A percentile compares a stretch with the other conserved stretches of the same genome.
phyloP scores from a whole-genome alignment of 1,140 invertebrate genomes.

The Heliconius congener region DNA sequence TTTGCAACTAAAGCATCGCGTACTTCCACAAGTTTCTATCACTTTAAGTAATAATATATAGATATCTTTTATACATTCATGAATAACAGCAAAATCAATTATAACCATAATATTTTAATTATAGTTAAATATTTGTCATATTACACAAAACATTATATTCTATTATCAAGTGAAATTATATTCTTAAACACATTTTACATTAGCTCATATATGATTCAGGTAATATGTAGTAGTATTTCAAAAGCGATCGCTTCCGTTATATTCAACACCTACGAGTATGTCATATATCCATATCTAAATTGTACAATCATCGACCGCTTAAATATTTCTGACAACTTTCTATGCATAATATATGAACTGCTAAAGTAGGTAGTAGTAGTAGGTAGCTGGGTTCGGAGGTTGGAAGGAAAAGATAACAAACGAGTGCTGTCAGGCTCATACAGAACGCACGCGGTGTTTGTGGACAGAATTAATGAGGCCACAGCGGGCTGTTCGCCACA shows the following conservation, averaged over 20 bases:
- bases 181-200: too few species aligned
- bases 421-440: constrained; percentile 1
- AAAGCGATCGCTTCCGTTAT: too few species aligned
- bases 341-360: background rate
- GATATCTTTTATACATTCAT: background rate
- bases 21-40: background rate
- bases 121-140: too few species aligned
- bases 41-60: background rate
- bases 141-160: too few species aligned
- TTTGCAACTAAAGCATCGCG: background rate
- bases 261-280: too few species aligned
- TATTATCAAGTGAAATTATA: too few species aligned
- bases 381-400: background rate
- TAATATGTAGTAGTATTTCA: too few species aligned
- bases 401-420: background rate
- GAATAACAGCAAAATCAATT: background rate
- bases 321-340: background rate
- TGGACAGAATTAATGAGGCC: constrained; percentile 10
- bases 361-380: background rate
- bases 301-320: too few species aligned
- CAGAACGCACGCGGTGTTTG: constrained; percentile 1
- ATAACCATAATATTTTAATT: too few species aligned
- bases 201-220: too few species aligned
- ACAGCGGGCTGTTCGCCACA: background rate
- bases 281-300: too few species aligned